Percentiles rank a stretch among this genome's conserved stretches.
Conservation (phyloP, 2,113 vertebrate genomes). For the Thinocorus orbignyianus region DNA sequence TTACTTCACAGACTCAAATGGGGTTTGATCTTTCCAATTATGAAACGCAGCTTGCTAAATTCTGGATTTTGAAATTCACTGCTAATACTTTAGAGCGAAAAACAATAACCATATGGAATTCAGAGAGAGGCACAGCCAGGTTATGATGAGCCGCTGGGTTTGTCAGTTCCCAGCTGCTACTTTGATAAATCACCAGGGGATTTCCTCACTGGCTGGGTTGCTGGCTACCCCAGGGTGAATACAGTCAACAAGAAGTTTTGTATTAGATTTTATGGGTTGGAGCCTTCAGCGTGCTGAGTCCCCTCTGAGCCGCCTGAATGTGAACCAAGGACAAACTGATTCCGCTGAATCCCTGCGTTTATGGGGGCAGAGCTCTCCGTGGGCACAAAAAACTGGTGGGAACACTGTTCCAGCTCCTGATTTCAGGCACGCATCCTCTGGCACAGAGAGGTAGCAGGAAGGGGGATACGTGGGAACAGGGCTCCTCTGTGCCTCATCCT, state of each 20-base stretch:
- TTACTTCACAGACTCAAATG: not conserved
- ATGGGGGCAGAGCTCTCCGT: not conserved
- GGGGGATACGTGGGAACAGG: not conserved
- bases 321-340: not conserved
- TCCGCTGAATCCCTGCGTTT: not conserved
- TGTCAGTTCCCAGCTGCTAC: constrained; percentile 20
- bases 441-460: not conserved
- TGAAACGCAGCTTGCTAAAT: constrained; percentile 16
- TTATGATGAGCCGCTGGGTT: not conserved
- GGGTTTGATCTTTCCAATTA: not conserved
- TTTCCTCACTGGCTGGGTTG: constrained; percentile 6
- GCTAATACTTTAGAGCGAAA: constrained; percentile 33
- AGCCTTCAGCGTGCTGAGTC: not conserved
- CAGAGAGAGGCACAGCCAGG: not conserved
- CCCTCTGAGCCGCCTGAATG: not conserved
- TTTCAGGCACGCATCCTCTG: not conserved
- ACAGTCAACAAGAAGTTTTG: not conserved
- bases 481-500: not conserved
- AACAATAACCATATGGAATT: constrained; percentile 14
- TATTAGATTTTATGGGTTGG: not conserved
- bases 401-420: not conserved
- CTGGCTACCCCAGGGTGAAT: not conserved
- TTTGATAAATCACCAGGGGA: constrained; percentile 16
- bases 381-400: not conserved
- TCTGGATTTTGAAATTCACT: not conserved